phyloP scores from a whole-genome alignment of 2,113 vertebrate genomes.

The Oncorhynchus clarkii region DNA sequence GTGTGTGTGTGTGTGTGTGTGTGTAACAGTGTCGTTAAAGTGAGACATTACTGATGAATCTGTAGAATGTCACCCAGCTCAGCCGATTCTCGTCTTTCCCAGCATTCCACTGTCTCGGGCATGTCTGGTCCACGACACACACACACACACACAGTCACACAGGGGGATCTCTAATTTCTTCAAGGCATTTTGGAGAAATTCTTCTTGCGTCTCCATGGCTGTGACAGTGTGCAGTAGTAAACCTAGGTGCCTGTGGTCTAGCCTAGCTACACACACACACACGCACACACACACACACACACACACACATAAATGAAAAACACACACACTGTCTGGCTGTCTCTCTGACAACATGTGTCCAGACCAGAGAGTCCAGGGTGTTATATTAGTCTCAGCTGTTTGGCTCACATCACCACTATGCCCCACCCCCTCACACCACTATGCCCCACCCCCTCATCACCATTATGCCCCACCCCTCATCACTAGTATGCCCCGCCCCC shows the following conservation, averaged over 20 bases:
- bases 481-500: no score
- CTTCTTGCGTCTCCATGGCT: conserved; percentile 64
- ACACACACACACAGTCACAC: neutral
- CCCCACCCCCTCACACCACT: no score
- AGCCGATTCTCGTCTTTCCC: conserved; percentile 17
- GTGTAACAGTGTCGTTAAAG: neutral
- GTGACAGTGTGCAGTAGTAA: conserved; percentile 28
- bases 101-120: conserved; percentile 11
- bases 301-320: no score
- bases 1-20: neutral
- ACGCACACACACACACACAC: no score
- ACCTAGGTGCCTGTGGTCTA: conserved; percentile 43
- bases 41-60: conserved; percentile 36
- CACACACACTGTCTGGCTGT: neutral
- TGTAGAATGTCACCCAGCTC: conserved; percentile 8
- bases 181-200: conserved; percentile 67
- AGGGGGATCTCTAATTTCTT: conserved; percentile 66
- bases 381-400: conserved; percentile 73
- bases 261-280: conserved; percentile 30
- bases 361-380: conserved; percentile 27
- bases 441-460: no score
- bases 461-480: no score
- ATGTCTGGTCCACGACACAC: neutral
- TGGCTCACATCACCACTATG: conserved; percentile 19
- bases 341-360: conserved; percentile 26